A percentile compares a stretch with the other conserved stretches of the same genome.
phyloP scores from a whole-genome alignment of 2,113 vertebrate species.

The cattle (Bos taurus) region DNA sequence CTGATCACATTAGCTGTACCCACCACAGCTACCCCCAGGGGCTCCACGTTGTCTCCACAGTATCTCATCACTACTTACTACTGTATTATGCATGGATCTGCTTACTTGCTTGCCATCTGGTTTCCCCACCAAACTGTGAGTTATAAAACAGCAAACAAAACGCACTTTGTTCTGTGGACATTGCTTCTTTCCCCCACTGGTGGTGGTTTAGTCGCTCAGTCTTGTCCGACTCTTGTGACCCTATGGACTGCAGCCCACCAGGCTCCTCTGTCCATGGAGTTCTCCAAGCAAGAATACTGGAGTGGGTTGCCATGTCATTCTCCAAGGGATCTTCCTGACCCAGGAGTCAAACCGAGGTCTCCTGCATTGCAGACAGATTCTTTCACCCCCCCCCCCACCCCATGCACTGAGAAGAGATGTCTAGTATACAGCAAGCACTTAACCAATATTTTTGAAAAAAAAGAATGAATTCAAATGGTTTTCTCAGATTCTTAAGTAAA shows the following conservation, averaged over 20 bases:
- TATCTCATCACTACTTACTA: background rate
- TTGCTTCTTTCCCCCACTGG: background rate
- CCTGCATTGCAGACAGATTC: background rate
- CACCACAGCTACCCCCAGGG: background rate
- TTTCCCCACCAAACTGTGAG: background rate
- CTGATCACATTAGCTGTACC: background rate
- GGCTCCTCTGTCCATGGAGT: background rate
- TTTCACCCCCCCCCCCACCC: rapidly evolving
- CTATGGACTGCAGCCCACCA: rapidly evolving
- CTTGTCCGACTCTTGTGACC: background rate
- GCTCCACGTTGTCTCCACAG: background rate
- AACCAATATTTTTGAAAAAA: background rate
- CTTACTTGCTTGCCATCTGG: background rate
- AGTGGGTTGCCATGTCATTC: background rate
- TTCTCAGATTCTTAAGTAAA: background rate
- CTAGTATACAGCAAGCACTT: background rate
- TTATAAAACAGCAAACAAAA: background rate
- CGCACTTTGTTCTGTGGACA: background rate
- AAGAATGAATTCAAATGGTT: background rate
- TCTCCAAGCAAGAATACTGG: background rate
- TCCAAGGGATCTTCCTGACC: background rate
- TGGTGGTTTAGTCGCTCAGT: background rate
- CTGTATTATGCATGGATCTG: background rate
- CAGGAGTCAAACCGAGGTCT: background rate
- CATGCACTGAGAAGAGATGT: background rate